Evolutionary conservation across 2,888 invertebrate species (phyloP).

Genomic region (Conus canariensis): DNA sequence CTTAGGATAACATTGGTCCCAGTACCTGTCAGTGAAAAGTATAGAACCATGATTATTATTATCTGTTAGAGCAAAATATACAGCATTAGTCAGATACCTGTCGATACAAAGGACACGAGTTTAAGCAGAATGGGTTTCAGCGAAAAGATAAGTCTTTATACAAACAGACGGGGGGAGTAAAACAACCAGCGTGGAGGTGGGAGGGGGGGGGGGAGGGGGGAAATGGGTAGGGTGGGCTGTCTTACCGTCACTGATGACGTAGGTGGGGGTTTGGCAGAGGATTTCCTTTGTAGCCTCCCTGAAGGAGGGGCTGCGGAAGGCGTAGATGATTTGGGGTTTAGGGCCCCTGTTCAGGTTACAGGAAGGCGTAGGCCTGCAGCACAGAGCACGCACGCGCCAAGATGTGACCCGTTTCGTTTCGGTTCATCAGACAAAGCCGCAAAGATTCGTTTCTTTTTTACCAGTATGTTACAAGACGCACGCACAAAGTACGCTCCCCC

Average conservation of each 20-base stretch:
- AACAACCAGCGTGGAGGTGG: no score
- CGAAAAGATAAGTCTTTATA: no score
- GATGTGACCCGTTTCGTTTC: background rate
- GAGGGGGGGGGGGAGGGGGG: no score
- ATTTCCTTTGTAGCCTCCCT: slow-evolving; percentile 73
- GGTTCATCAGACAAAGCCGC: background rate
- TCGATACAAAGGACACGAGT: no score
- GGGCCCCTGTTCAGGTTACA: slow-evolving; percentile 79
- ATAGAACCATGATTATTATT: no score
- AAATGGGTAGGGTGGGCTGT: no score
- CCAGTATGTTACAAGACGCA: background rate
- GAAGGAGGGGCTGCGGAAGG: slow-evolving; percentile 75
- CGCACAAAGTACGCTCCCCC: background rate
- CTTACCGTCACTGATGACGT: slow-evolving; percentile 72
- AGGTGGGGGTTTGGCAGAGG: slow-evolving; percentile 67
- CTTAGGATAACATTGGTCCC: no score
- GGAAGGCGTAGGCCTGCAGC: slow-evolving; percentile 69
- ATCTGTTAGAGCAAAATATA: no score
- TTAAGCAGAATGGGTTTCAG: no score
- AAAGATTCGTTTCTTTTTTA: background rate
- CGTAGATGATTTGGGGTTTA: slow-evolving; percentile 78
- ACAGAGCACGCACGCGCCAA: background rate
- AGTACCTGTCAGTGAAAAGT: no score
- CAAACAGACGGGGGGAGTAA: no score
- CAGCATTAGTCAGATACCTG: no score